Evolutionary conservation across 1,140 invertebrate genomes (phyloP), one percentile per base, ranked within the genome.

Genomic region (Andrena cerasifolii): DNA sequence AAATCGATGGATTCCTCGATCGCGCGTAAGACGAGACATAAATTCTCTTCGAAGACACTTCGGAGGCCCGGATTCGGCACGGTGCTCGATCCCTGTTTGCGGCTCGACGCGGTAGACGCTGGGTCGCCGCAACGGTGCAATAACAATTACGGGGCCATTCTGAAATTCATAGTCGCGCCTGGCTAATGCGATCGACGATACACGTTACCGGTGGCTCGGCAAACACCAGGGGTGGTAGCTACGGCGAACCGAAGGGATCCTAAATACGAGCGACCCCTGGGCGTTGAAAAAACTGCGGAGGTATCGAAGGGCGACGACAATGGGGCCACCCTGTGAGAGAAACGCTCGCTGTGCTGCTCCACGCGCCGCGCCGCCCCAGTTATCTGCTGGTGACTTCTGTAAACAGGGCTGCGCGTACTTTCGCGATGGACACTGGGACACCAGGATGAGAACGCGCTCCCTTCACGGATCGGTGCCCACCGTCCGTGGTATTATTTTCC

Each of bases 301-400:
- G 31, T 61, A 58, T 73, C 62, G 78, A 84, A 82, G 85, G 76
- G 78, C 79, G 77, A 75, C 53, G 83, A 92, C 89, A 91, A 92
- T 90, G 87, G 85, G 85, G 79, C 74, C 86, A 85, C 83, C 89
- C 91, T 87, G 89, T 88, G 90, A 90, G 89, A 90, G 90, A 86
- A 86, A 85, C 78, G 78, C 68, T 78, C 71, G 72, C 81, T 71
- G 86, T 76, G 83, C 78, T 82, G 75, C 80, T 84, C 80, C 71
- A 81, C 80, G 82, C 68, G 76, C 80, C 80, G 82, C 68, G 76
- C 80, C 79, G 79, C 76, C 84, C 86, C 87, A 82, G 90, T 92
- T 90, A 91, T 92, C 91, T 93, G 91, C 79, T 86, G 88, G 90
- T 92, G 92, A 92, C 91, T 92, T 92, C 90, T 87, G 90, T 91